Percentiles rank a stretch among this genome's conserved stretches.
Evolutionary conservation across 2,113 vertebrate species (phyloP).

Genomic region (Hippocampus comes): DNA sequence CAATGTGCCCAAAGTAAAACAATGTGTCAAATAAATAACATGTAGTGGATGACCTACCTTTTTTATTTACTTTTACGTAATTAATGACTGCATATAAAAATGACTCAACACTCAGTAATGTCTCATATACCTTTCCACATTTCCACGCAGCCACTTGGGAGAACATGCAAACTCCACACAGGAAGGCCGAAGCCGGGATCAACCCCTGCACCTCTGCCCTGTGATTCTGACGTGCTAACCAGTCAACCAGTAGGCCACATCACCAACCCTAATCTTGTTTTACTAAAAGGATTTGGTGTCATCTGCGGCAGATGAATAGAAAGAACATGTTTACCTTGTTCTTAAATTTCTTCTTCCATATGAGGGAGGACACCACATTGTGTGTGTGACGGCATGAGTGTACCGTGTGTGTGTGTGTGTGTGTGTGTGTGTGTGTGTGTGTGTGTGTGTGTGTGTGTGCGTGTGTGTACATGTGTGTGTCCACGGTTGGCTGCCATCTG

Average conservation of each 20-base stretch:
- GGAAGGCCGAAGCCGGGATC: no score
- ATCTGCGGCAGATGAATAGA: background rate
- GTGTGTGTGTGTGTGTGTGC: conserved; percentile 27
- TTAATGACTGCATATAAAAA: no score
- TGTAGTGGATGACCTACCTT: no score
- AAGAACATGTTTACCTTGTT: background rate
- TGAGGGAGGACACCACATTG: conserved; percentile 23
- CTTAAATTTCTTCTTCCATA: conserved; percentile 17
- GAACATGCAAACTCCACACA: no score
- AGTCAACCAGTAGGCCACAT: background rate
- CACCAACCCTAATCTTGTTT: background rate
- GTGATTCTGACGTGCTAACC: no score
- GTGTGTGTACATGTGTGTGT: conserved; percentile 17
- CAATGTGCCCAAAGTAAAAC: no score
- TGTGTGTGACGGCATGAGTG: conserved; percentile 3
- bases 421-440: conserved; percentile 23
- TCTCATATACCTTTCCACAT: no score
- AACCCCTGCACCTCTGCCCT: no score
- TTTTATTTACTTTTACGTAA: no score
- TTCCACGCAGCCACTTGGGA: no score
- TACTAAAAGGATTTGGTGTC: background rate
- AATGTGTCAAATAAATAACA: no score
- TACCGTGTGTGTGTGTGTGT: background rate
- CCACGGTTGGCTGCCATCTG: conserved; percentile 43
- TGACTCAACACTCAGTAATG: no score